Percentiles rank a stretch among this genome's conserved stretches.
phyloP scores from a whole-genome alignment of 2,113 vertebrate genomes.

The Larimichthys polyactis region DNA sequence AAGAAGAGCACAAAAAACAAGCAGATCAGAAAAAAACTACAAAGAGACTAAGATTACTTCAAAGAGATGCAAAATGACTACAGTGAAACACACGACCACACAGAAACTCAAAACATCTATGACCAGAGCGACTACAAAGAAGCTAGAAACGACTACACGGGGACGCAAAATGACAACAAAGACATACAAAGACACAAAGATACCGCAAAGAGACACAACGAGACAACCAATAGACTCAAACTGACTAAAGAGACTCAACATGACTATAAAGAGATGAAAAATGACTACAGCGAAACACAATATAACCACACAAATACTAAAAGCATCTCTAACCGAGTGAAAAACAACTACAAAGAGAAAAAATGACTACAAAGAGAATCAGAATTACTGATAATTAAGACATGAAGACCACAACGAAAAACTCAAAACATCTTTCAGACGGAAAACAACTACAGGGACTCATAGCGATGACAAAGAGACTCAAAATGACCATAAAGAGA shows the following conservation, averaged over 20 bases:
- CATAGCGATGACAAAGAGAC: background rate
- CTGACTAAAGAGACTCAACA: background rate
- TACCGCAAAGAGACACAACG: background rate
- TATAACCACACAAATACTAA: too few relatives aligned
- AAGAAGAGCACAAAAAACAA: too few relatives aligned
- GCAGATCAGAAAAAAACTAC: background rate
- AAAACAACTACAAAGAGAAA: background rate
- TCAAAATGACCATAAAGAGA: background rate
- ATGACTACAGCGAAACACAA: background rate
- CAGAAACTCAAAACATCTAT: background rate
- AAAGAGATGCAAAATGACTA: background rate
- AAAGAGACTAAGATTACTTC: background rate
- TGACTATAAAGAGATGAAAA: background rate
- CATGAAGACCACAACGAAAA: background rate
- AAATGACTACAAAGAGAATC: background rate
- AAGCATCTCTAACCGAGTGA: too few relatives aligned
- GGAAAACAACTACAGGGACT: background rate
- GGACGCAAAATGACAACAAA: too few relatives aligned
- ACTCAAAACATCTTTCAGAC: background rate
- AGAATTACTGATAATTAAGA: too few relatives aligned
- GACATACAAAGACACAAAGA: background rate
- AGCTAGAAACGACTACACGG: background rate
- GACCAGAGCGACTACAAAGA: background rate
- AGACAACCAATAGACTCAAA: background rate
- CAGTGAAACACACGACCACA: background rate